phyloP scores from a whole-genome alignment of 37 sponge, comb jelly and placozoan genomes.

The Hormiphora californensis region DNA sequence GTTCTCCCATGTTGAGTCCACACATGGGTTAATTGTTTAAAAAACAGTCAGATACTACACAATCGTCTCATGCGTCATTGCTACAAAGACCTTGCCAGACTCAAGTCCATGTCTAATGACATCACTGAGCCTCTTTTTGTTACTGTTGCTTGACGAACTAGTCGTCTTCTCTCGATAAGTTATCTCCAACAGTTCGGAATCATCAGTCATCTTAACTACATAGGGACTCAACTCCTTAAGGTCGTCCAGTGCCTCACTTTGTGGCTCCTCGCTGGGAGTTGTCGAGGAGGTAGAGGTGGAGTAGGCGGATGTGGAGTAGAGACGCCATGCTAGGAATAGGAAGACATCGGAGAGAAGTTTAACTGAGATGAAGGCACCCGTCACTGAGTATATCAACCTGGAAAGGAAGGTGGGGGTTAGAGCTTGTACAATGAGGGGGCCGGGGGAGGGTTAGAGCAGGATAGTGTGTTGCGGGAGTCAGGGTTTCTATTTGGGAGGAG shows the following conservation, averaged over 20 bases:
- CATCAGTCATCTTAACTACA: not conserved
- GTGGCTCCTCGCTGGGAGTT: no score
- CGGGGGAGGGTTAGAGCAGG: not conserved
- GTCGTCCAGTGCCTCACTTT: not conserved
- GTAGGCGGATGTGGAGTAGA: not conserved
- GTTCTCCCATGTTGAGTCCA: no score
- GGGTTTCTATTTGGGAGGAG: no score
- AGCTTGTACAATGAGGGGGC: not conserved
- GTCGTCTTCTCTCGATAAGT: not conserved
- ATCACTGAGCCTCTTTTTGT: constrained; percentile 28
- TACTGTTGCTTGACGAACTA: not conserved
- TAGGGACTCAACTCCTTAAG: not conserved
- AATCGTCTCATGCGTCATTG: constrained; percentile 18
- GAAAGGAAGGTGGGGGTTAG: not conserved
- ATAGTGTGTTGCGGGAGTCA: no score
- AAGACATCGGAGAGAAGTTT: not conserved
- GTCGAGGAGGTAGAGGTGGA: not conserved
- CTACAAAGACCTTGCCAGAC: not conserved
- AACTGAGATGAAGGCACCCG: not conserved
- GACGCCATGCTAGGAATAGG: not conserved
- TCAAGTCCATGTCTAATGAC: not conserved
- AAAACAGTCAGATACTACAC: not conserved
- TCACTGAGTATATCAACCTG: constrained; percentile 9
- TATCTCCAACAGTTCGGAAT: not conserved
- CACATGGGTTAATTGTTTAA: no score